Evolutionary conservation across 1,140 invertebrate genomes (phyloP), one percentile per base, ranked within the genome.

Genomic region (Panagrolaimus sp.): DNA sequence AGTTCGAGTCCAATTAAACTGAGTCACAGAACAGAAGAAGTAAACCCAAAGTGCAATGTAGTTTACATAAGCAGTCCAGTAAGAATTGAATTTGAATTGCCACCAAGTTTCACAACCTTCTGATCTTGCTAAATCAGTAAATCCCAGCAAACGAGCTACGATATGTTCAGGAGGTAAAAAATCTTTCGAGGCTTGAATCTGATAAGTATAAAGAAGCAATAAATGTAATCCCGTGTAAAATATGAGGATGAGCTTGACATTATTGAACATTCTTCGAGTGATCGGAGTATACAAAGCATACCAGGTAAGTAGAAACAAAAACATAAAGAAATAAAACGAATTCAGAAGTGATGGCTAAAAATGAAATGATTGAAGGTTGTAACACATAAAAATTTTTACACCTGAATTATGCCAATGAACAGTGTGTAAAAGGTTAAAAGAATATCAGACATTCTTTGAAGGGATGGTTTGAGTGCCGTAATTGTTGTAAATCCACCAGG

Each of bases 301-400:
- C 82, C 82, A 83, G 0, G 80, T 83, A 12, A 75, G 32, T 12
- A 83, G 48, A 17, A 76, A 17, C 28, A 82, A 45, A 32, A 80
- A 80, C 8, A 67, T 63, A n/a, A 73, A 12, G 46, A 82, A 83
- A 48, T 82, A 82, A 21, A 65, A 26, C 1, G 65, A 65, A 52
- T 80, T 83, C 21, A 80, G 69, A 12, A 81, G 15, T 9, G 73
- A 80, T 1, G 80, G 82, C 81, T 83, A 64, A 63, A 79, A 79
- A n/a, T 14, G 48, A 10, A 9, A 45, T 24, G 17, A 9, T 28
- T 26, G 21, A 76, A 73, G 44, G 63, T 58, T 4, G 80, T 65
- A 17, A 72, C 63, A n/a, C 69, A 71, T 15, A 80, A 63, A 58
- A 71, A 17, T 21, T 28, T 43, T 38, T 17, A 5, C 14, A 73